Conservation (phyloP, 2,888 invertebrate species). For the Cremastinae sp. region DNA sequence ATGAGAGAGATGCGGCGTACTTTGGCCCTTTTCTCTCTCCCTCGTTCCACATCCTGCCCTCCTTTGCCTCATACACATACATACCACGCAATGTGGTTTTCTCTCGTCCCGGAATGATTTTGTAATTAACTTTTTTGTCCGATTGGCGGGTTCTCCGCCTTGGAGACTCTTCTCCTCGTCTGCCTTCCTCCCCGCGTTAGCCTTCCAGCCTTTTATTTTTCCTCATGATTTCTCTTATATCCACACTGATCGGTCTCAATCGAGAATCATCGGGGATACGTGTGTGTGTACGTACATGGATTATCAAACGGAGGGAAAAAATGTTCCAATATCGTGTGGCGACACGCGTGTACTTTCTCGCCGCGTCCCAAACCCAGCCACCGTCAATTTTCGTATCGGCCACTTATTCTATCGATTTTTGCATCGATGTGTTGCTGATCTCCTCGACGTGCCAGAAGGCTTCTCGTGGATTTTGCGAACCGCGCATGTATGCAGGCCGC, state of each 20-base stretch:
- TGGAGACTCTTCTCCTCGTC: conserved; percentile 41
- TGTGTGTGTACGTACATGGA: no score
- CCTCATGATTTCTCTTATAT: conserved; percentile 27
- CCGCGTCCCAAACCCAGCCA: conserved; percentile 1
- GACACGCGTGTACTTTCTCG: conserved; percentile 48
- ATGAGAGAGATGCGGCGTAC: not conserved
- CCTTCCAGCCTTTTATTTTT: conserved; percentile 10
- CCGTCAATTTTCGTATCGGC: conserved; percentile 2
- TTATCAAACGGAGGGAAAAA: conserved; percentile 28
- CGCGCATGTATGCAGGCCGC: not conserved
- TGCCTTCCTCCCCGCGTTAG: conserved; percentile 11
- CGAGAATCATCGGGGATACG: conserved; percentile 17
- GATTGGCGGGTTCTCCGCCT: conserved; percentile 47
- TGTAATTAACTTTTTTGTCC: conserved; percentile 75
- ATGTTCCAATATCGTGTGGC: conserved; percentile 27
- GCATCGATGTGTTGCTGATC: conserved; percentile 4
- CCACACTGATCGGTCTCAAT: conserved; percentile 20
- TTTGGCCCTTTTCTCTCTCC: conserved; percentile 19
- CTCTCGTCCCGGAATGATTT: conserved; percentile 73
- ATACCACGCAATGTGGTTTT: conserved; percentile 62
- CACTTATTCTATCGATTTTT: conserved; percentile 40
- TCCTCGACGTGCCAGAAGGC: conserved; percentile 14
- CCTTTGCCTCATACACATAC: conserved; percentile 29
- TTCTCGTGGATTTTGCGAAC: conserved; percentile 10
- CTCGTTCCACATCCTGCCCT: conserved; percentile 26